Percentiles rank a stretch among this genome's conserved stretches.
Conservation (phyloP, 2,797 vertebrate genomes). For the Anguilla anguilla region DNA sequence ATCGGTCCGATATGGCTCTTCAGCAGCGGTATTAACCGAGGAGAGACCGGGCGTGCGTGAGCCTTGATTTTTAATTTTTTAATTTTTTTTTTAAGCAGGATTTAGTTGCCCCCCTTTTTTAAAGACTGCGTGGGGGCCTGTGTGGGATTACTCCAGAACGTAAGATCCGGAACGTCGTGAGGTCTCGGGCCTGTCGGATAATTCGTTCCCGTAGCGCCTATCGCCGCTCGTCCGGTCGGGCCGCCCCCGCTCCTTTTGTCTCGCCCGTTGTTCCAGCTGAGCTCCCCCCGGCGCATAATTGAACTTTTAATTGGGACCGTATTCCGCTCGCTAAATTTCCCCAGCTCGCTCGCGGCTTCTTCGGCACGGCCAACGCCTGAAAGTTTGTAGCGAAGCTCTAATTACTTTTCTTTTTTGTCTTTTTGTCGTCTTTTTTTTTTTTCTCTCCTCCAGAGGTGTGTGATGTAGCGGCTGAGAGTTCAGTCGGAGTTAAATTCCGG, state of each 20-base stretch:
- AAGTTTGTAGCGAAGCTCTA: neutral
- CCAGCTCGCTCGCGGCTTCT: neutral
- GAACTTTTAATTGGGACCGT: constrained; percentile 19
- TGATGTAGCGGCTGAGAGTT: neutral
- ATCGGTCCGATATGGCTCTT: constrained; percentile 20
- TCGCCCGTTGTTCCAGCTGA: neutral
- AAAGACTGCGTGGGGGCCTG: constrained; percentile 1
- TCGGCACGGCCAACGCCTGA: neutral
- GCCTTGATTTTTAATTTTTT: constrained; percentile 15
- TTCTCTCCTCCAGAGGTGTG: neutral
- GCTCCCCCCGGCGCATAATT: constrained; percentile 15
- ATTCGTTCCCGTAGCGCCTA: constrained; percentile 18
- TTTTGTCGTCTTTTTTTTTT: neutral
- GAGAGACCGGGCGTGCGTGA: constrained; percentile 4
- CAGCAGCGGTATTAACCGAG: constrained; percentile 18
- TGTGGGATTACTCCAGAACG: neutral
- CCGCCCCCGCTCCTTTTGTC: constrained; percentile 1
- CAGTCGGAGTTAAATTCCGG: neutral
- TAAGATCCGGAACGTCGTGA: constrained; percentile 18
- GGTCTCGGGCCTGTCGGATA: constrained; percentile 15
- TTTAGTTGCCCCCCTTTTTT: constrained; percentile 15
- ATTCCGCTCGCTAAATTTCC: constrained; percentile 18
- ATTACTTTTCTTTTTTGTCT: neutral
- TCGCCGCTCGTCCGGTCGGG: neutral
- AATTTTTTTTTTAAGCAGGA: constrained; percentile 32